These are phyloP conservation scores for Tenrec ecaudatus DNA, from an alignment of 2,113 vertebrate genomes.

Conservation along the genomic window DNA sequence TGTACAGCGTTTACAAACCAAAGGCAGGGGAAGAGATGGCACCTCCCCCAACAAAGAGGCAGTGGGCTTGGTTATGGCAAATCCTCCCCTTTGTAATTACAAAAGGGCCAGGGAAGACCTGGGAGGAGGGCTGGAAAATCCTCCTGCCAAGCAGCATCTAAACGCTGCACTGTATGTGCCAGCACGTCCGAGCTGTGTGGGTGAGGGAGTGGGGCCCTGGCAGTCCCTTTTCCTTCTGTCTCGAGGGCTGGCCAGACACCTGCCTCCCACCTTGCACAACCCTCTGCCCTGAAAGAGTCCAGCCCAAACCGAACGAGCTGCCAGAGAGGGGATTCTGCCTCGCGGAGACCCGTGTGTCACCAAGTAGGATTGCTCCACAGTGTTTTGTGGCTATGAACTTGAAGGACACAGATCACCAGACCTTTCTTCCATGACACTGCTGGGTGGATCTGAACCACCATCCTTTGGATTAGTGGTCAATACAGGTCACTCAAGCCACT, in stretches of 20 bases:
- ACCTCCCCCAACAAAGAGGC: fast-evolving
- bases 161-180: background rate
- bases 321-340: background rate
- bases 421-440: background rate
- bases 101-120: background rate
- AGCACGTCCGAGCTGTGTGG: background rate
- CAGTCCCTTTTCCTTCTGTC: background rate
- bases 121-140: background rate
- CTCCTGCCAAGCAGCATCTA: background rate
- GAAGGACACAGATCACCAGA: background rate
- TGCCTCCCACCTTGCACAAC: background rate
- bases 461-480: too few relatives aligned
- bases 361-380: background rate
- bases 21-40: background rate
- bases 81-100: background rate
- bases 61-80: too few relatives aligned
- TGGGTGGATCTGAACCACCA: too few relatives aligned
- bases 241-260: background rate
- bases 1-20: background rate
- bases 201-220: background rate
- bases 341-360: background rate
- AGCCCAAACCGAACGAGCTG: background rate
- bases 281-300: background rate
- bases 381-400: background rate
- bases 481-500: too few relatives aligned